Conservation (phyloP, 2,113 vertebrate species). For the Hippolais icterina region DNA sequence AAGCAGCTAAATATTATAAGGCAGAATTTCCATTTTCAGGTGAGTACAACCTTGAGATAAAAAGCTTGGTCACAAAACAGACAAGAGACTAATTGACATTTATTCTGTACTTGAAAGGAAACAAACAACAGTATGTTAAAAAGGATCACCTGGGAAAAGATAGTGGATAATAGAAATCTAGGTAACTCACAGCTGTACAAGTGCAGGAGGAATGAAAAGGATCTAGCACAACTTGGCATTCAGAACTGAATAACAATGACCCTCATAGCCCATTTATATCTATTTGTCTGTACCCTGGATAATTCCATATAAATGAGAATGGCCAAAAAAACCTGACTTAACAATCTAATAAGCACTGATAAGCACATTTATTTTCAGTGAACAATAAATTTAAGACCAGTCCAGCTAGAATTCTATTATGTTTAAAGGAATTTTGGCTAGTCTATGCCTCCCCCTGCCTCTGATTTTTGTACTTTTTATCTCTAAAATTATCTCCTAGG, state of each 20-base stretch:
- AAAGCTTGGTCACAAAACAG: background rate
- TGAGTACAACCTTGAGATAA: background rate
- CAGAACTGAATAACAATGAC: background rate
- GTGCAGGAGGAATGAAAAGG: background rate
- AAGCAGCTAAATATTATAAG: background rate
- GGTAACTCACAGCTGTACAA: background rate
- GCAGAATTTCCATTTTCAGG: background rate
- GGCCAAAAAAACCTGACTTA: background rate
- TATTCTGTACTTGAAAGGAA: constrained; percentile 18
- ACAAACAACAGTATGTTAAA: background rate
- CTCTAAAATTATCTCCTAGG: background rate
- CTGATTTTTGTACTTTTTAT: accelerated
- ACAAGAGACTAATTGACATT: background rate
- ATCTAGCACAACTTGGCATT: background rate
- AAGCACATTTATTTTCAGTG: background rate
- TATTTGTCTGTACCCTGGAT: background rate
- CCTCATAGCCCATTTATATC: background rate
- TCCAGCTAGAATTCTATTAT: background rate
- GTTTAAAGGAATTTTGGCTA: background rate
- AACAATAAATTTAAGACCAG: background rate
- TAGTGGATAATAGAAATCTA: background rate
- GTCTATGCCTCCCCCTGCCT: accelerated
- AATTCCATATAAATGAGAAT: background rate
- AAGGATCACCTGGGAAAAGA: background rate
- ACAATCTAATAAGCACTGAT: background rate